Conservation (phyloP, 2,113 vertebrate species). For the Mustelus asterias region DNA sequence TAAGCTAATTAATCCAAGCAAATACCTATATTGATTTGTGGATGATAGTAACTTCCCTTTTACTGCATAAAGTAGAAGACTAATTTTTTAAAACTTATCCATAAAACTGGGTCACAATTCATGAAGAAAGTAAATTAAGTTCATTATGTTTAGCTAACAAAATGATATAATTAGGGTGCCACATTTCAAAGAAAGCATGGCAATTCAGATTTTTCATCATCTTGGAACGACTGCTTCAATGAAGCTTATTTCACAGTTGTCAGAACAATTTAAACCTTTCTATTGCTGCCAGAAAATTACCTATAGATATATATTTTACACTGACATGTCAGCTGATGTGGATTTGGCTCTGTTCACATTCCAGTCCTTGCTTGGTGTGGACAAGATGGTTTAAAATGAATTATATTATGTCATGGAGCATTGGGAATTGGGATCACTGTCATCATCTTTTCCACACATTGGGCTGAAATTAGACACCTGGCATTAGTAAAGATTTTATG, state of each 20-base stretch:
- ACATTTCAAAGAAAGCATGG: neutral
- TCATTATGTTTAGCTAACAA: neutral
- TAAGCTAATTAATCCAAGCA: neutral
- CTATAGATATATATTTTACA: conserved; percentile 4
- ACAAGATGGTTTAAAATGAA: neutral
- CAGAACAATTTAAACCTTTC: conserved; percentile 22
- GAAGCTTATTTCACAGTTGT: conserved; percentile 22
- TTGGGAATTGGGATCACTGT: neutral
- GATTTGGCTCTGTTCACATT: neutral
- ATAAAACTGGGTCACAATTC: neutral
- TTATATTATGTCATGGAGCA: neutral
- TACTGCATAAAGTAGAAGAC: neutral
- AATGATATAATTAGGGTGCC: neutral
- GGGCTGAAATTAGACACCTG: neutral
- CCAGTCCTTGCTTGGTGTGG: neutral
- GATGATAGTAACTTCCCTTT: neutral
- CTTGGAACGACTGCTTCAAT: neutral
- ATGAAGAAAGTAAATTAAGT: conserved; percentile 25
- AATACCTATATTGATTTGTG: neutral
- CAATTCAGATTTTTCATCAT: neutral
- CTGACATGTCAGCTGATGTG: neutral
- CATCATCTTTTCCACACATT: neutral
- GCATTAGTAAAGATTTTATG: neutral
- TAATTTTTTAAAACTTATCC: neutral
- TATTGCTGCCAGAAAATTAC: neutral